Evolutionary conservation across 2,888 invertebrate genomes (phyloP).

Genomic region (Tortrix viridana): DNA sequence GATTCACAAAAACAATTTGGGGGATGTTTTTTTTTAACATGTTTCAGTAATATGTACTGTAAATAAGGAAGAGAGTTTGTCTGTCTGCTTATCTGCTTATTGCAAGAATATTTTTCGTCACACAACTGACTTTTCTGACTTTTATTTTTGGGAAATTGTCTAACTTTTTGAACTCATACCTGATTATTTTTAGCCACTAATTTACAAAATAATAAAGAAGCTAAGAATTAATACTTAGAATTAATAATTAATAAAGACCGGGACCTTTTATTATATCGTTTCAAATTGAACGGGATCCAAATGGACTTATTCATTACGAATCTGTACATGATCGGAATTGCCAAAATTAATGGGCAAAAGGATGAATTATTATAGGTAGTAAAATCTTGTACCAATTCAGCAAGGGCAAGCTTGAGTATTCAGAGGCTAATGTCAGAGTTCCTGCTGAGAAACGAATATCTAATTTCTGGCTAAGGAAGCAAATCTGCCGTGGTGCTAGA

Average conservation of each 20-base stretch:
- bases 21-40: not conserved
- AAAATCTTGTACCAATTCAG: conserved; percentile 38
- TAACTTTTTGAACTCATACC: no score
- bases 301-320: conserved; percentile 13
- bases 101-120: no score
- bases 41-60: no score
- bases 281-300: not conserved
- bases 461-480: conserved; percentile 68
- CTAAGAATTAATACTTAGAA: no score
- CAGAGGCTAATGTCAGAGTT: conserved; percentile 54
- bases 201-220: no score
- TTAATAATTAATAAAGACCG: no score
- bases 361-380: conserved; percentile 44
- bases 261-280: no score
- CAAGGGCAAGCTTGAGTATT: conserved; percentile 47
- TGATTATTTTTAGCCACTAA: no score
- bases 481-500: conserved; percentile 59
- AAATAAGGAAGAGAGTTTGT: no score
- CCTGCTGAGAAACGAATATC: conserved; percentile 64
- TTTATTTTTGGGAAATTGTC: no score
- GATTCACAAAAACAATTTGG: conserved; percentile 22
- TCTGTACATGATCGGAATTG: conserved; percentile 24
- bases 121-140: no score
- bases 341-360: conserved; percentile 35
- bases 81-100: no score